Percentiles rank a stretch among this genome's conserved stretches.
phyloP scores from a whole-genome alignment of 2,113 vertebrate genomes.

The Sprattus sprattus region DNA sequence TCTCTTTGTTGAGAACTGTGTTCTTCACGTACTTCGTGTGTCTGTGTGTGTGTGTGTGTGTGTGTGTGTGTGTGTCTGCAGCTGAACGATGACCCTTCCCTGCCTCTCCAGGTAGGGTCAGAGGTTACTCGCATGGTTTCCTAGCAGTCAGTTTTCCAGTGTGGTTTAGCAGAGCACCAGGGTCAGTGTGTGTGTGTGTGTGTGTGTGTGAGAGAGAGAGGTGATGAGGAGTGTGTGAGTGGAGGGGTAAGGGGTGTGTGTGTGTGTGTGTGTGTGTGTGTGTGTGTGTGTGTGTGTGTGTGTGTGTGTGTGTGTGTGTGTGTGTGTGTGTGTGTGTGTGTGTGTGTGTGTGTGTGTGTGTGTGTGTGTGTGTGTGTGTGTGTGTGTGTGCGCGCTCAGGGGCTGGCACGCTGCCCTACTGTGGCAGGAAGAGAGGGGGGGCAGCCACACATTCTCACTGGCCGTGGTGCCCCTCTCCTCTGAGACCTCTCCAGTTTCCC shows the following conservation, averaged over 20 bases:
- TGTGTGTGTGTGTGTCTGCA: background rate
- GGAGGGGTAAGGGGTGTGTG: background rate
- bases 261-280: slow-evolving; percentile 15
- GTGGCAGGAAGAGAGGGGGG: slow-evolving; percentile 3
- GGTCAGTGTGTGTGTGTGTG: background rate
- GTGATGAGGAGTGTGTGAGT: slow-evolving; percentile 1
- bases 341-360: slow-evolving; percentile 2
- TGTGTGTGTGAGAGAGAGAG: background rate
- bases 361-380: slow-evolving; percentile 20
- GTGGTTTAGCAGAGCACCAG: background rate
- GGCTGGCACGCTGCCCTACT: background rate
- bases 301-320: slow-evolving; percentile 4
- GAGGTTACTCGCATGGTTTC: background rate
- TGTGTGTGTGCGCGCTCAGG: background rate
- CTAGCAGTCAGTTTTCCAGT: background rate
- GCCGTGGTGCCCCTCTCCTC: background rate
- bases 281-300: slow-evolving; percentile 16
- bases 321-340: background rate
- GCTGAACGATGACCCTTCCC: background rate
- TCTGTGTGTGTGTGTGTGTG: background rate
- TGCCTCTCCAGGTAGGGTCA: background rate
- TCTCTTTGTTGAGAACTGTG: background rate
- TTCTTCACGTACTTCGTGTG: background rate
- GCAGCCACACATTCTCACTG: no score
- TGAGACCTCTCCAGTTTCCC: background rate